Evolutionary conservation across 2,888 invertebrate species (phyloP), one percentile per base, ranked within the genome.

Genomic region (Ferrisia virgata): DNA sequence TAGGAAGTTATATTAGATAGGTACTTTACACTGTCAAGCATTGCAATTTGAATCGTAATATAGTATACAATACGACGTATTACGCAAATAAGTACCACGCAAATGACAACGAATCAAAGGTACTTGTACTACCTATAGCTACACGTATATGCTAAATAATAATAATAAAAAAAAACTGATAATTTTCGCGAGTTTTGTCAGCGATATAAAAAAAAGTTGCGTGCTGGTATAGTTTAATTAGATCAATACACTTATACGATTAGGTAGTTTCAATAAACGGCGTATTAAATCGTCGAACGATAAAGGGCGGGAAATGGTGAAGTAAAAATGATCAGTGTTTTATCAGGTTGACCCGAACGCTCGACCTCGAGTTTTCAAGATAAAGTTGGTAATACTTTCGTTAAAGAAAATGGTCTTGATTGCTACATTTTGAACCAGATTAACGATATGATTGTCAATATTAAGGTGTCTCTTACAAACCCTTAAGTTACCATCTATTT

Each of bases 281-380:
- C 79, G 79, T 47, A 31, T 79, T 28, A 47, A 79, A 79, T 79
- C 40, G 47, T 31, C 40, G 47, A 11, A 6, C 8, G 22, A 40
- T 31, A 79, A 79, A 79, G 72, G 15, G 79, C 25, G 79, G 47
- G 79, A 79, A 79, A 47, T n/a, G 40, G 28, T 28, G 31, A 40
- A 53, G 40, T 43, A 47, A 47, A 36, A 47, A 47, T 79, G 43
- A 47, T 79, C 47, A 31, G 43, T 43, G 25, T n/a, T 76, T 79
- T 79, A 79, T 79, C 79, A 43, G 25, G 47, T 79, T 79, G 79
- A 79, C 43, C 79, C 79, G 47, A 40, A 53, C 47, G 79, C 47
- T 79, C 79, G 79, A 79, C 79, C 79, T 79, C 79, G 79, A 79
- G 31, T 79, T 72, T 47, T 31, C 47, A 79, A 47, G 79, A 79